Evolutionary conservation across 2,113 vertebrate genomes (phyloP).

Genomic region (Parus major): DNA sequence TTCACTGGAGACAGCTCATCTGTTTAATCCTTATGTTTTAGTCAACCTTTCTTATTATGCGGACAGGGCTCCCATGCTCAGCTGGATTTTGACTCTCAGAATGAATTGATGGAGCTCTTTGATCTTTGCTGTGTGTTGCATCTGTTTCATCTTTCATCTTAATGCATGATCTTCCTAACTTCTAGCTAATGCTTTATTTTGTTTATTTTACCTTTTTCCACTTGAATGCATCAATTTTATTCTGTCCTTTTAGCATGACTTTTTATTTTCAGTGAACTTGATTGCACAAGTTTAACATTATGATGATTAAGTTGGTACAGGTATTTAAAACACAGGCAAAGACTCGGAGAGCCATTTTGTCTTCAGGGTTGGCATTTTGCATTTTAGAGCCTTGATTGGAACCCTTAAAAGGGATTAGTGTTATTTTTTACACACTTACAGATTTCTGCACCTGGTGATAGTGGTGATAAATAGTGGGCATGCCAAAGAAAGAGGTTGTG

Average conservation of each 20-base stretch:
- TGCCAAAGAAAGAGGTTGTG: not conserved
- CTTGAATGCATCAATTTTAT: constrained; percentile 42
- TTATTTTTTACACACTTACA: not conserved
- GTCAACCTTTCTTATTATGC: constrained; percentile 83
- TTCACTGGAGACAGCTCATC: constrained; percentile 81
- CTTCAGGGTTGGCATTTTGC: not conserved
- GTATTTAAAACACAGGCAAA: not conserved
- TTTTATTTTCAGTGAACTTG: constrained; percentile 22
- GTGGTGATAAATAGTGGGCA: not conserved
- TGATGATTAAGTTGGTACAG: not conserved
- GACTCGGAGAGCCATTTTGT: not conserved
- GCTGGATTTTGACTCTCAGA: constrained; percentile 81
- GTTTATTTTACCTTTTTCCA: not conserved
- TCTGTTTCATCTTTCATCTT: constrained; percentile 80
- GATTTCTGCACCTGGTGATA: not conserved
- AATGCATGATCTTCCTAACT: constrained; percentile 67
- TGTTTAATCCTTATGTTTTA: constrained; percentile 85
- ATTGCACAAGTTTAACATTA: constrained; percentile 1
- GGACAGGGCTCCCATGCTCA: constrained; percentile 74
- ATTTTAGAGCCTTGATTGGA: not conserved
- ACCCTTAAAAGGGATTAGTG: not conserved
- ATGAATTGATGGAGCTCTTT: constrained; percentile 82
- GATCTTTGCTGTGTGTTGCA: constrained; percentile 79
- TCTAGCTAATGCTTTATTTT: constrained; percentile 13
- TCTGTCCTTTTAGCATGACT: constrained; percentile 30